Base-by-base conservation (phyloP, 1,140 invertebrate genomes). In the Tyrophagus putrescentiae region DNA sequence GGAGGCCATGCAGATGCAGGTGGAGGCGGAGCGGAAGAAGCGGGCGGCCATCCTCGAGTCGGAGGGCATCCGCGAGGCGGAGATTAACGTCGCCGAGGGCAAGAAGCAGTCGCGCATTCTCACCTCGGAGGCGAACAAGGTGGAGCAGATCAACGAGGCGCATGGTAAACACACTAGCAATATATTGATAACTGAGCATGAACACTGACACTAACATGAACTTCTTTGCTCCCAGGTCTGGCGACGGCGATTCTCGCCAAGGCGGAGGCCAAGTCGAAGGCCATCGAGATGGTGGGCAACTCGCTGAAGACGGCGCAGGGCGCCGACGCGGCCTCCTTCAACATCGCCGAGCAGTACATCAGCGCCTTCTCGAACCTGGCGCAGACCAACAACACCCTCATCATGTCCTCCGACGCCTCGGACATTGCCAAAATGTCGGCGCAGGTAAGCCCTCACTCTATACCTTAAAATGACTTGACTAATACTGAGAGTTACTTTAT, bases 1-100 rank as follows among this genome's bases (percentile, higher is more conserved):
- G 69, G 93, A 97, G 76, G 95, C 95, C 4, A 98, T 99, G 95
- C 95, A 98, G 75, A 97, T 97, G 91, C 95, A 98, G 77, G 92
- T 98, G 0, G 94, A 98, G 76, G 94, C 94, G 0, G 95, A 98
- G 72, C 74, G 96, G 53, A 84, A 86, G 69, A 99, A 99, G 73
- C 77, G 96, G 68, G 96, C 96, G 0, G 83, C 87, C 16, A 89
- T 99, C 71, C 76, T 98, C 60, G 93, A 98, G 74, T 98, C 93
- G 0, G 95, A 99, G 77, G 93, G 92, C 71, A 64, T 73, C 4
- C 67, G 92, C 59, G 89, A 92, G 68, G 89, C 93, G 4, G 89
- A 96, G 61, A 95, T 99, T 42, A 99, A 98, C 75, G 84, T 97
- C 32, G 95, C 95, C 0, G 90, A 97, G 72, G 95, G 94, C 68